Evolutionary conservation across 2,797 vertebrate species (phyloP).

Genomic region (Ctenopoma multispine): DNA sequence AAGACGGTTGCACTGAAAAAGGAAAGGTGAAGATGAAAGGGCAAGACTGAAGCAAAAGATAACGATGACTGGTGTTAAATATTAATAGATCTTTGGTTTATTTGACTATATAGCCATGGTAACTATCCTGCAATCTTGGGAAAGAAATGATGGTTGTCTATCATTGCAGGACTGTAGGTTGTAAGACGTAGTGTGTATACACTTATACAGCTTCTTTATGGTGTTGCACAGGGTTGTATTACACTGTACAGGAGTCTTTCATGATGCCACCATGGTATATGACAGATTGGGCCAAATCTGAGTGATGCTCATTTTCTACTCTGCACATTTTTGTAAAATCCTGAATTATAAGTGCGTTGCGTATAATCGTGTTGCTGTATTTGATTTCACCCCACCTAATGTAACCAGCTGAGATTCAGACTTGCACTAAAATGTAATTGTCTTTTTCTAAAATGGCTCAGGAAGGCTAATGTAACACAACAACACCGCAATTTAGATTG

Average conservation of each 20-base stretch:
- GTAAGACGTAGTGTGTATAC: constrained; percentile 9
- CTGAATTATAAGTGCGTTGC: neutral
- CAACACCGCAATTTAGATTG: constrained; percentile 27
- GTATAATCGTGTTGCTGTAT: neutral
- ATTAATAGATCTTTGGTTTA: constrained; percentile 65
- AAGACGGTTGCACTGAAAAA: constrained; percentile 17
- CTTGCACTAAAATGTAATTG: neutral
- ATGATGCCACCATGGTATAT: neutral
- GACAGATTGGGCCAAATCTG: constrained; percentile 6
- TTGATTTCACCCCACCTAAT: neutral
- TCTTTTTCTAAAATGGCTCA: neutral
- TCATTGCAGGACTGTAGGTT: constrained; percentile 39
- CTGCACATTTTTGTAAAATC: neutral
- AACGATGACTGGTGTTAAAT: constrained; percentile 58
- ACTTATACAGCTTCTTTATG: neutral
- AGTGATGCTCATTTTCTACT: constrained; percentile 2
- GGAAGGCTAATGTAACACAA: neutral
- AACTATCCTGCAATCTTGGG: constrained; percentile 34
- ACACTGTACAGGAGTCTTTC: constrained; percentile 13
- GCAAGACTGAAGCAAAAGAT: constrained; percentile 43
- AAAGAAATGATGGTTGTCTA: constrained; percentile 41
- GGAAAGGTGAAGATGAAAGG: constrained; percentile 28
- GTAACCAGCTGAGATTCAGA: neutral
- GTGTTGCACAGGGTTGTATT: constrained; percentile 2
- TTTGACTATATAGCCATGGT: constrained; percentile 51